A percentile compares a stretch with the other conserved stretches of the same genome.
Evolutionary conservation across 2,888 invertebrate genomes (phyloP).

Genomic region (Ptychoptera albimana): DNA sequence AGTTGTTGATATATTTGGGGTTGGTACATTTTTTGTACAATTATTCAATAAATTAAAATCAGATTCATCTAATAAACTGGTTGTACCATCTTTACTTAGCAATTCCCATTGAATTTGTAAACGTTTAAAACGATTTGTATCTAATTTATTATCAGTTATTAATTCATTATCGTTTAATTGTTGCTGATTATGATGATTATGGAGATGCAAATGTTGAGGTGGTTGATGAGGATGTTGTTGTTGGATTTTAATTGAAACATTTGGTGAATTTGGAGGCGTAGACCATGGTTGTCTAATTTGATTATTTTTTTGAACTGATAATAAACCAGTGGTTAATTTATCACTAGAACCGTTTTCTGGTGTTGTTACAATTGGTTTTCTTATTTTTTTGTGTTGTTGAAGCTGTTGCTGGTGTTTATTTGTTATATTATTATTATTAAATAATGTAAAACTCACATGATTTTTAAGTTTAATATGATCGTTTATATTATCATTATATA

Average conservation of each 20-base stretch:
- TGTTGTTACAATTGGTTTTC: conserved; percentile 9
- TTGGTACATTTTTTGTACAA: conserved; percentile 9
- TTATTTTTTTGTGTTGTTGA: neutral
- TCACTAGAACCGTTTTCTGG: neutral
- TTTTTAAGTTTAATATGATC: conserved; percentile 30
- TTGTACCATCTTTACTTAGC: conserved; percentile 27
- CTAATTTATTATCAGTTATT: conserved; percentile 18
- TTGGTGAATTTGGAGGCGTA: conserved; percentile 61
- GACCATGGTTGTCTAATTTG: conserved; percentile 23
- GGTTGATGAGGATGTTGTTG: conserved; percentile 16
- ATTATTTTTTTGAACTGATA: too few species aligned
- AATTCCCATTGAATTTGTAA: conserved; percentile 32
- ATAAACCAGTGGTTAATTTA: too few species aligned
- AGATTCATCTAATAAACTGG: conserved; percentile 26
- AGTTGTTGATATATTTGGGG: conserved; percentile 10
- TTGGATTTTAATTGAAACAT: conserved; percentile 39
- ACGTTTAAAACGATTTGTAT: conserved; percentile 31
- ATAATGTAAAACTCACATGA: conserved; percentile 30
- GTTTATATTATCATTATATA: conserved; percentile 13
- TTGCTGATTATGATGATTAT: neutral
- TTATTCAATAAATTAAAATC: conserved; percentile 11
- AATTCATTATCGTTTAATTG: neutral
- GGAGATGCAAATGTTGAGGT: too few species aligned
- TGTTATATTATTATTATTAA: conserved; percentile 14
- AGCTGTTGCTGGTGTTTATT: conserved; percentile 3